Evolutionary conservation across 1,140 invertebrate genomes (phyloP).

Genomic region (Drosophila lacteicornis): DNA sequence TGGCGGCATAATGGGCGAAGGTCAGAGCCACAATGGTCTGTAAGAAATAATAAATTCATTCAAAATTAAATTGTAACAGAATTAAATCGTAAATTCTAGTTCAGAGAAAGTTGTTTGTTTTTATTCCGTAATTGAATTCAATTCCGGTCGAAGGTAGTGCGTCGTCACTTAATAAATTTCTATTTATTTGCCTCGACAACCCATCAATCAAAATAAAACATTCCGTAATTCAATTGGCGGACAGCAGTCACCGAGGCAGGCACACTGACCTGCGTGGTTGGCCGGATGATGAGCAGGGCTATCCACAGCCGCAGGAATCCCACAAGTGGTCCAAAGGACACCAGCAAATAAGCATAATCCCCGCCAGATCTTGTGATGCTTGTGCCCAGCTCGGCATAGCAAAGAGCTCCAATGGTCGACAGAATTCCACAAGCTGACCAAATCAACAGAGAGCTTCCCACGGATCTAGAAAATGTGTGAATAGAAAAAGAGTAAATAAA

Average conservation of each 20-base stretch:
- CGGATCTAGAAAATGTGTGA: constrained; percentile 86
- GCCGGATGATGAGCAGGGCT: constrained; percentile 93
- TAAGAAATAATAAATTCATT: constrained; percentile 6
- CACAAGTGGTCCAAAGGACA: constrained; percentile 94
- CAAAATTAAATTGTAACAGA: not conserved
- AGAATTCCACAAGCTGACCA: constrained; percentile 91
- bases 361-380: constrained; percentile 93
- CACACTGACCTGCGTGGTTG: constrained; percentile 87
- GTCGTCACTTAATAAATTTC: constrained; percentile 39
- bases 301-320: constrained; percentile 96
- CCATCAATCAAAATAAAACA: constrained; percentile 45
- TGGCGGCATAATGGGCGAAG: constrained; percentile 91
- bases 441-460: constrained; percentile 89
- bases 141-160: constrained; percentile 51
- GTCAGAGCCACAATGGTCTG: constrained; percentile 94
- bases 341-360: constrained; percentile 95
- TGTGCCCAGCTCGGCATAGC: constrained; percentile 94
- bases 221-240: constrained; percentile 52
- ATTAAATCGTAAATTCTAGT: not conserved
- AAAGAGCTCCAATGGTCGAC: constrained; percentile 91
- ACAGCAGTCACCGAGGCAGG: not conserved
- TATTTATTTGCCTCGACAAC: constrained; percentile 48
- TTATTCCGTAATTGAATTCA: constrained; percentile 39
- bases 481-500: constrained; percentile 26
- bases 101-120: constrained; percentile 42